These are phyloP conservation scores for Trinorchestia longiramus DNA, from an alignment of 1,140 invertebrate species.

Conservation along the genomic window DNA sequence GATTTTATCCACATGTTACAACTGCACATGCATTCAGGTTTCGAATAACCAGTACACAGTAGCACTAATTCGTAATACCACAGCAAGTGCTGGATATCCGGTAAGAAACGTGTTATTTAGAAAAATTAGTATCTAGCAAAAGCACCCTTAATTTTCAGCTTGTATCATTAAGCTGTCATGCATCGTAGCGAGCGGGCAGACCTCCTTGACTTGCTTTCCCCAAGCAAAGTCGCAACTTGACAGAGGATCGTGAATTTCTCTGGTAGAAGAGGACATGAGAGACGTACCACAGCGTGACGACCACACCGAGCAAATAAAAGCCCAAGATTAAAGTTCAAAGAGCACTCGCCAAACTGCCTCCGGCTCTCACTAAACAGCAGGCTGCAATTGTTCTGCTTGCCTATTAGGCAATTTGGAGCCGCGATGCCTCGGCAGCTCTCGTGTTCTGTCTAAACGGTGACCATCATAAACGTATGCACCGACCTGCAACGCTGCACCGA, in stretches of 20 bases:
- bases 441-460: neutral
- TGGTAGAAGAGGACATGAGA: neutral
- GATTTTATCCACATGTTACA: neutral
- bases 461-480: neutral
- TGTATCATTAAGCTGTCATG: neutral
- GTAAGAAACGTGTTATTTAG: neutral
- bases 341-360: slow-evolving; percentile 31
- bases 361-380: neutral
- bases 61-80: neutral
- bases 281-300: slow-evolving; percentile 2
- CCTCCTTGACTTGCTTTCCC: neutral
- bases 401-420: slow-evolving; percentile 45
- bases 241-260: neutral
- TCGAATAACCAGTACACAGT: neutral
- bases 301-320: slow-evolving; percentile 23
- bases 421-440: neutral
- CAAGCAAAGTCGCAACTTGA: neutral
- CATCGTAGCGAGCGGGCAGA: neutral
- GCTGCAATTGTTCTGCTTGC: slow-evolving; percentile 23
- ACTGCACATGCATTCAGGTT: neutral
- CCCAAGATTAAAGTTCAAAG: slow-evolving; percentile 2
- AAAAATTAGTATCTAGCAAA: neutral
- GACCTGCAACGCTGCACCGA: neutral
- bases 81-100: neutral
- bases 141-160: neutral